phyloP scores from a whole-genome alignment of 2,888 invertebrate genomes.

The Apocheima hispidaria region DNA sequence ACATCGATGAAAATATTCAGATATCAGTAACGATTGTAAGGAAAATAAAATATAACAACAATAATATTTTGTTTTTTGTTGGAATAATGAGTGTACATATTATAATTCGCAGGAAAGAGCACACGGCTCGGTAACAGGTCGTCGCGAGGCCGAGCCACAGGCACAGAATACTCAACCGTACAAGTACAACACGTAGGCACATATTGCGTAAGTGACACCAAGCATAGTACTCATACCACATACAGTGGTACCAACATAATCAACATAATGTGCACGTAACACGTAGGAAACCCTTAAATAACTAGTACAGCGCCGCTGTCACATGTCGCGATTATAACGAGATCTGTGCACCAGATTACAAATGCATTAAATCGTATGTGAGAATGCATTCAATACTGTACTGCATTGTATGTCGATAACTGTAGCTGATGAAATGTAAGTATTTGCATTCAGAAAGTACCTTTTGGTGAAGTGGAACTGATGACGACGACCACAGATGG shows the following conservation, averaged over 20 bases:
- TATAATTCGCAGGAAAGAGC: slow-evolving; percentile 35
- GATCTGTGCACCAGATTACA: slow-evolving; percentile 30
- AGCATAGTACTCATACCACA: slow-evolving; percentile 41
- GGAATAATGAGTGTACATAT: not conserved
- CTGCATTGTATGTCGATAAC: too few species aligned
- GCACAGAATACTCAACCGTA: slow-evolving; percentile 7
- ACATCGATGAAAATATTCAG: not conserved
- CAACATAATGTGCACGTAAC: slow-evolving; percentile 39
- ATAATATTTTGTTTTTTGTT: not conserved
- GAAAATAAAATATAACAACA: too few species aligned
- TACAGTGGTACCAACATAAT: slow-evolving; percentile 35
- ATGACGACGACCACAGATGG: too few species aligned
- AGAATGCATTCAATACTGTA: not conserved
- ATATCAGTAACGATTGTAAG: slow-evolving; percentile 1
- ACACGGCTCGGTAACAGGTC: slow-evolving; percentile 22
- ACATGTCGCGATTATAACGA: slow-evolving; percentile 38
- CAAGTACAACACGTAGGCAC: slow-evolving; percentile 45
- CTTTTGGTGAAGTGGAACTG: too few species aligned
- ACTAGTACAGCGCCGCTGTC: slow-evolving; percentile 28
- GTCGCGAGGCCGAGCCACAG: slow-evolving; percentile 51
- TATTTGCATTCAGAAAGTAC: too few species aligned
- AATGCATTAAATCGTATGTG: slow-evolving; percentile 23
- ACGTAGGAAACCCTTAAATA: slow-evolving; percentile 45
- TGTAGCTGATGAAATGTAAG: too few species aligned
- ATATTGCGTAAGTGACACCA: slow-evolving; percentile 64